Percentiles rank a stretch among this genome's conserved stretches.
Evolutionary conservation across 2,888 invertebrate species (phyloP).

Genomic region (Scaptomyza cyrtandrae): DNA sequence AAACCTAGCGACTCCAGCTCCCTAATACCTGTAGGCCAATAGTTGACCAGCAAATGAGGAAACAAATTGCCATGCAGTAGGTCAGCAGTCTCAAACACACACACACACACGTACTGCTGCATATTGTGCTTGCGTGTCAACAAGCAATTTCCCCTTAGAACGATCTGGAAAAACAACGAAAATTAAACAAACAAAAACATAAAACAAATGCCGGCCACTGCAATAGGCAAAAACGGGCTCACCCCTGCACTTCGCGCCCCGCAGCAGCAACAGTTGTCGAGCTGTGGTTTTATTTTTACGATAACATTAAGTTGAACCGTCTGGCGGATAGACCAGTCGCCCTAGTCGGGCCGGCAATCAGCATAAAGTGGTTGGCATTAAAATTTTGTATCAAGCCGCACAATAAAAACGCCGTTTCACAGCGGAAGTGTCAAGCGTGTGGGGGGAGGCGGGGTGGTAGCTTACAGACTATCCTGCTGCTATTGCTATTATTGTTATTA

Average conservation of each 20-base stretch:
- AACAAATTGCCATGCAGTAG: conserved; percentile 71
- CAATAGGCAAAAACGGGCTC: conserved; percentile 42
- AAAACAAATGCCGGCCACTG: conserved; percentile 29
- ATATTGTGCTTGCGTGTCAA: conserved; percentile 70
- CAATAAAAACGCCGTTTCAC: conserved; percentile 70
- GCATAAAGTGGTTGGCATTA: conserved; percentile 77
- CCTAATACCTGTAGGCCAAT: conserved; percentile 9
- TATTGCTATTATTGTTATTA: conserved; percentile 40
- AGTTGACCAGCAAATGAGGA: conserved; percentile 55
- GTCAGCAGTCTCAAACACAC: conserved; percentile 48
- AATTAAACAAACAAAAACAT: conserved; percentile 24
- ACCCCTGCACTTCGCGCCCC: background rate
- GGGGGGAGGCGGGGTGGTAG: background rate
- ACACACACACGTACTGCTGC: conserved; percentile 3
- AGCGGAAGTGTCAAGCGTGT: conserved; percentile 64
- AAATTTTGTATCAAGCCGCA: conserved; percentile 74
- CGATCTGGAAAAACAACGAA: conserved; percentile 30
- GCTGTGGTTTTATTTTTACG: conserved; percentile 66
- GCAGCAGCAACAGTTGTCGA: conserved; percentile 68
- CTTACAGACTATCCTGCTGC: conserved; percentile 17
- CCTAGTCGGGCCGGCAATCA: conserved; percentile 61
- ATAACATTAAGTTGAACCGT: conserved; percentile 67
- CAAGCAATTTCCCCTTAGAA: conserved; percentile 72
- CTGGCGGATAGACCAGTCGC: conserved; percentile 24
- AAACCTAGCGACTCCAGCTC: conserved; percentile 34